A percentile compares a stretch with the other conserved stretches of the same genome.
phyloP scores from a whole-genome alignment of 2,888 invertebrate species.

The Ischnus inquisitorius region DNA sequence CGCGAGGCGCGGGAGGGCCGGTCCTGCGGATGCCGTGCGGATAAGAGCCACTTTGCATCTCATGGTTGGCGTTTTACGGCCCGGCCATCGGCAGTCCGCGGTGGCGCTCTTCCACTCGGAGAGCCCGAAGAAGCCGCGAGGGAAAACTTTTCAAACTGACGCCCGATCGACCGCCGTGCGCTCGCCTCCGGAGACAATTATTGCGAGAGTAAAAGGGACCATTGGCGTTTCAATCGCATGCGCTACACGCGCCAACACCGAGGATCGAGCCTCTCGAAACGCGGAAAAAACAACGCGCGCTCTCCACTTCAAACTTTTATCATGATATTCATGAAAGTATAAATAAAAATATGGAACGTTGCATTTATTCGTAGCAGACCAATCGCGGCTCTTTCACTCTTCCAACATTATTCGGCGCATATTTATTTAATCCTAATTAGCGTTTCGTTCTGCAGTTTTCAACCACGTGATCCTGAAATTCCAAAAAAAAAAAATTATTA shows the following conservation, averaged over 20 bases:
- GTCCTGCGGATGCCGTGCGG: neutral
- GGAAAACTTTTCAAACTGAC: conserved; percentile 6
- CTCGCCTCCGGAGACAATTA: conserved; percentile 15
- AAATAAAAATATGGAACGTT: neutral
- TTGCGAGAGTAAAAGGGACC: neutral
- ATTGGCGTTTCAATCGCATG: neutral
- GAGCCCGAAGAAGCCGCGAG: conserved; percentile 5
- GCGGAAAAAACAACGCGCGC: neutral
- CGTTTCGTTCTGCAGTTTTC: neutral
- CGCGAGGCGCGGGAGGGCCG: neutral
- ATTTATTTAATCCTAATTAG: neutral
- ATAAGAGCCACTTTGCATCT: conserved; percentile 23
- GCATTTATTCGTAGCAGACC: neutral
- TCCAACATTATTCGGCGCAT: neutral
- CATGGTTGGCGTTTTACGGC: conserved; percentile 1
- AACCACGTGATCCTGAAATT: neutral
- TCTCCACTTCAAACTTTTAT: neutral
- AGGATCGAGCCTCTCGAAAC: neutral
- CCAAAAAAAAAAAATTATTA: neutral
- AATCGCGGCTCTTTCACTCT: neutral
- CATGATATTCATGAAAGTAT: neutral
- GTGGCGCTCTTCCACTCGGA: neutral
- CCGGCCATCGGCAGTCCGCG: neutral
- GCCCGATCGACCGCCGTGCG: neutral
- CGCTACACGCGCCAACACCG: neutral